These are phyloP conservation scores for Polydrusus cervinus DNA, from an alignment of 2,888 invertebrate species.

Conservation along the genomic window DNA sequence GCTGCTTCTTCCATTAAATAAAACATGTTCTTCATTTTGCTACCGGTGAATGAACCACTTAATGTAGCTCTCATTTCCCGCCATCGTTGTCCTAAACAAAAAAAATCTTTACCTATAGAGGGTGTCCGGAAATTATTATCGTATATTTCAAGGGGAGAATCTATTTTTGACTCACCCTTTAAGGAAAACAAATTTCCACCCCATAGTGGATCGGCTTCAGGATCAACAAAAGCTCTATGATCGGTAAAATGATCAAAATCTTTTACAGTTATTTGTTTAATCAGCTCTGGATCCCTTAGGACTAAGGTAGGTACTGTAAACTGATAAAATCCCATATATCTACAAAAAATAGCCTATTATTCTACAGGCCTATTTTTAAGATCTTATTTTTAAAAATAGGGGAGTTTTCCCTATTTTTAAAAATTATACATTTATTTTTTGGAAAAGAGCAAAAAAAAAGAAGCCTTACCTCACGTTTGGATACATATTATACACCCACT, in stretches of 20 bases:
- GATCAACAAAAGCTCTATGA: slow-evolving; percentile 60
- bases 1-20: slow-evolving; percentile 56
- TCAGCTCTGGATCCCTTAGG: slow-evolving; percentile 74
- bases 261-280: slow-evolving; percentile 75
- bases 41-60: slow-evolving; percentile 65
- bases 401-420: no score
- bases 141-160: no score
- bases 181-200: slow-evolving; percentile 67
- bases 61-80: slow-evolving; percentile 63
- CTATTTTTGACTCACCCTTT: slow-evolving; percentile 55
- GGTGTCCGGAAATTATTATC: no score
- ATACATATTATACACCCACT: slow-evolving; percentile 55
- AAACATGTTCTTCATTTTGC: slow-evolving; percentile 66
- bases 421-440: no score
- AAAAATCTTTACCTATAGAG: not conserved
- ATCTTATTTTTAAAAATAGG: no score
- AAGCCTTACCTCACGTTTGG: slow-evolving; percentile 57
- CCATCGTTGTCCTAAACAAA: slow-evolving; percentile 57
- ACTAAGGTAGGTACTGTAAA: slow-evolving; percentile 70
- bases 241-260: slow-evolving; percentile 78
- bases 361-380: no score
- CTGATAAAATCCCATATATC: slow-evolving; percentile 62
- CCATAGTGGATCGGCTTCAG: slow-evolving; percentile 71
- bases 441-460: no score
- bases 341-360: no score